phyloP scores from a whole-genome alignment of 2,888 invertebrate species.

The Dynastes grantii region DNA sequence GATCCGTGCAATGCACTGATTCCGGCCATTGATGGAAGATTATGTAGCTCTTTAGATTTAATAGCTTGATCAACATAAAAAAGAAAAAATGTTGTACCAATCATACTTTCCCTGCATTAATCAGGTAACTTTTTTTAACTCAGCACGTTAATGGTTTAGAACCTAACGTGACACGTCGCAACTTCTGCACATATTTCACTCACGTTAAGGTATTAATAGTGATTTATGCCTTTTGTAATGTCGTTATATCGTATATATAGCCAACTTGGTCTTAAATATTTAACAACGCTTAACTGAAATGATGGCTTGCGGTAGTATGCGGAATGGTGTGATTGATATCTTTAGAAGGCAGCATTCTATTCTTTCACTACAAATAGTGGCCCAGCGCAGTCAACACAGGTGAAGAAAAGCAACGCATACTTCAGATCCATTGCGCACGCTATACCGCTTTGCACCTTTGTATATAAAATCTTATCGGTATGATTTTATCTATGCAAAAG shows the following conservation, averaged over 20 bases:
- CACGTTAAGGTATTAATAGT: slow-evolving; percentile 45
- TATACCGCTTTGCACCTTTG: slow-evolving; percentile 24
- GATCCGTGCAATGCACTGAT: no score
- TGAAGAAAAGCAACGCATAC: slow-evolving; percentile 18
- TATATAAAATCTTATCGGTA: slow-evolving; percentile 25
- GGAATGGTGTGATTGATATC: slow-evolving; percentile 42
- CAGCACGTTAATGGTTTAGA: neutral
- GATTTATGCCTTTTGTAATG: slow-evolving; percentile 44
- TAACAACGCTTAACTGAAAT: slow-evolving; percentile 49
- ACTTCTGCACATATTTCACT: slow-evolving; percentile 36
- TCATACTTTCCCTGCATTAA: slow-evolving; percentile 4
- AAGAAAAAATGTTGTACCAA: neutral
- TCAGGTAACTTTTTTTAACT: slow-evolving; percentile 4
- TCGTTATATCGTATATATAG: slow-evolving; percentile 11
- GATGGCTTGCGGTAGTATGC: slow-evolving; percentile 34
- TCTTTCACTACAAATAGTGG: slow-evolving; percentile 18
- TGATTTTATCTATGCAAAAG: slow-evolving; percentile 40
- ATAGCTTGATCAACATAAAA: neutral
- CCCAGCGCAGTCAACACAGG: slow-evolving; percentile 1
- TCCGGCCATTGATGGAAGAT: no score
- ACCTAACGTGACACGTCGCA: slow-evolving; percentile 21
- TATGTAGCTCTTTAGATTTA: neutral
- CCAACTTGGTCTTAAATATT: slow-evolving; percentile 43
- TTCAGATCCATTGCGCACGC: slow-evolving; percentile 14
- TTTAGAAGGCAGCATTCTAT: slow-evolving; percentile 13